A percentile compares a stretch with the other conserved stretches of the same genome.
phyloP scores from a whole-genome alignment of 1,140 invertebrate species.

The Hycleus cichorii region DNA sequence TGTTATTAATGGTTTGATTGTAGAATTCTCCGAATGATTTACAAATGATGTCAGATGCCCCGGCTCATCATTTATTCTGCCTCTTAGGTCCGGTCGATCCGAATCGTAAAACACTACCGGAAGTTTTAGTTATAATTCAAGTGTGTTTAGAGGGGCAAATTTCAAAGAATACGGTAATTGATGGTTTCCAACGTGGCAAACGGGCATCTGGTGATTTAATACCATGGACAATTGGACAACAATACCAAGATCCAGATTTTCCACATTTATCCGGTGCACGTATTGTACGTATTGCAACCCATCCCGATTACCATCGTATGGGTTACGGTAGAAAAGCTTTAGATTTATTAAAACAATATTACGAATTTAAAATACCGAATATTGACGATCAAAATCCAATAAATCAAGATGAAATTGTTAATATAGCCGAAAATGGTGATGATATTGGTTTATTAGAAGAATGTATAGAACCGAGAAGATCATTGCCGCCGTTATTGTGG shows the following conservation, averaged over 20 bases:
- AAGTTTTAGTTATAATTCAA: constrained; percentile 88
- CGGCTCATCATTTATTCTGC: constrained; percentile 95
- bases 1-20: constrained; percentile 21
- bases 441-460: constrained; percentile 55
- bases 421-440: constrained; percentile 46
- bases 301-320: constrained; percentile 97
- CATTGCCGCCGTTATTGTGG: constrained; percentile 63
- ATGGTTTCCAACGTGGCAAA: constrained; percentile 75
- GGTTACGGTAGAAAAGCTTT: constrained; percentile 89
- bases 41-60: constrained; percentile 97
- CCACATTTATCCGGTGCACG: constrained; percentile 83
- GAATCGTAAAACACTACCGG: constrained; percentile 68
- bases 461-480: constrained; percentile 54
- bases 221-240: constrained; percentile 96
- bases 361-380: constrained; percentile 70
- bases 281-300: constrained; percentile 93
- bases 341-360: constrained; percentile 80
- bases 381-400: constrained; percentile 52
- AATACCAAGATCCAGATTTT: constrained; percentile 92
- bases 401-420: constrained; percentile 45
- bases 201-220: constrained; percentile 94
- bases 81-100: constrained; percentile 78
- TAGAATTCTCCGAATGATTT: constrained; percentile 98
- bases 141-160: constrained; percentile 95
- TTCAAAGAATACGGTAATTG: constrained; percentile 68